These are phyloP conservation scores for Pelodytes ibericus DNA, from an alignment of 2,797 vertebrate genomes.

Conservation along the genomic window DNA sequence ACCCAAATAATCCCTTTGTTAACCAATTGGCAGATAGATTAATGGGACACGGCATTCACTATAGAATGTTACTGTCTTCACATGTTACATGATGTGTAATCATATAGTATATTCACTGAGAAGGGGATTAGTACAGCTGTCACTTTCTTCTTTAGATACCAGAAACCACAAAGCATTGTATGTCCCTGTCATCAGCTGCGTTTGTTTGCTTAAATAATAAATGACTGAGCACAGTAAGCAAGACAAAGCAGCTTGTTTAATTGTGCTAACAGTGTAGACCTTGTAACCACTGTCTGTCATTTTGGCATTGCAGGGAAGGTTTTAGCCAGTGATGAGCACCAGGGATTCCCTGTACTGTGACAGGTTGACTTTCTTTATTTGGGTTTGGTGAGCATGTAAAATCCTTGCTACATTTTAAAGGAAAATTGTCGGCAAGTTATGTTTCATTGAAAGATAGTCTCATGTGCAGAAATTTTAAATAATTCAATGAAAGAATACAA, in stretches of 20 bases:
- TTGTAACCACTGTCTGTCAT: constrained; percentile 11
- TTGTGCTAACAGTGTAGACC: constrained; percentile 2
- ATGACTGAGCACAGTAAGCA: constrained; percentile 50
- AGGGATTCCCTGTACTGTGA: no score
- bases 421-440: no score
- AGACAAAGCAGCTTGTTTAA: constrained; percentile 31
- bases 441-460: no score
- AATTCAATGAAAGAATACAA: no score
- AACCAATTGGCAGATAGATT: no score
- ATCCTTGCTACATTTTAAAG: no score
- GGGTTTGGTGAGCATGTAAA: no score
- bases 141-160: constrained; percentile 20
- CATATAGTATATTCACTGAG: constrained; percentile 9
- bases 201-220: constrained; percentile 81
- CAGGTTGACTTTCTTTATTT: no score
- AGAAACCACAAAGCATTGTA: constrained; percentile 62
- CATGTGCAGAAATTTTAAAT: no score
- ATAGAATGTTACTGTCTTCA: not conserved
- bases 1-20: no score
- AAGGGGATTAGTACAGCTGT: constrained; percentile 9
- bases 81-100: not conserved
- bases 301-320: not conserved
- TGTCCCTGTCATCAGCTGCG: constrained; percentile 69
- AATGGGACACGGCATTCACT: no score
- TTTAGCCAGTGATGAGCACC: not conserved